Base-by-base conservation (phyloP, 2,797 vertebrate genomes). In the Lacerta viridis region DNA sequence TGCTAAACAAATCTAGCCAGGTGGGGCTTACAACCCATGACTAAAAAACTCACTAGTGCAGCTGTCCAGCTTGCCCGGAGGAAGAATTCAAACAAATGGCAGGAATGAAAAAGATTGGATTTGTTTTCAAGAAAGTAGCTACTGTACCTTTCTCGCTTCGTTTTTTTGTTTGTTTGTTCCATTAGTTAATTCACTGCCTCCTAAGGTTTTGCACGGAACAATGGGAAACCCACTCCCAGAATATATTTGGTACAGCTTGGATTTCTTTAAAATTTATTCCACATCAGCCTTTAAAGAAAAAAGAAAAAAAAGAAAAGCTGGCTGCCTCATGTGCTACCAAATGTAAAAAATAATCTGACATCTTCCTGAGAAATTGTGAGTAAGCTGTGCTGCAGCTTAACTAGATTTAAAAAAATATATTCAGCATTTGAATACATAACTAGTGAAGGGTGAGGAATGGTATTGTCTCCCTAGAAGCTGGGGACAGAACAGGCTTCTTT, bases 1-100 rank as follows among this genome's bases (percentile, higher is more conserved):
- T 97, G 96, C 97, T 97, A 97, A 97, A 97, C 97, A 97, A 97
- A 97, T 97, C 97, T 97, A 96, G 97, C 97, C 97, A 98, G 97
- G 97, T 98, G 97, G 97, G 97, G 97, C 97, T 97, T 97, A 97
- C 97, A 97, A 97, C 94, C 97, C 97, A 97, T 97, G 97, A 98
- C 97, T 97, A 96, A 97, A 97, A 97, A 97, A 97, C 96, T 96
- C 96, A 96, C 96, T 91, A 95, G 96, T 97, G 96, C 97, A 98
- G 97, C 97, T 97, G 97, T 97, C 97, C 97, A 97, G 97, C 96
- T 97, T 96, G 97, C 97, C 97, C 93, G 95, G 96, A 98, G 97
- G 97, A 98, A 97, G 97, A 97, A 97, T 97, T 96, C 96, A 96
- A 97, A 97, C 97, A 97, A 97, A 97, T 97, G 97, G 97, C 96